phyloP scores from a whole-genome alignment of 2,888 invertebrate species.

The Acrobasis suavella region DNA sequence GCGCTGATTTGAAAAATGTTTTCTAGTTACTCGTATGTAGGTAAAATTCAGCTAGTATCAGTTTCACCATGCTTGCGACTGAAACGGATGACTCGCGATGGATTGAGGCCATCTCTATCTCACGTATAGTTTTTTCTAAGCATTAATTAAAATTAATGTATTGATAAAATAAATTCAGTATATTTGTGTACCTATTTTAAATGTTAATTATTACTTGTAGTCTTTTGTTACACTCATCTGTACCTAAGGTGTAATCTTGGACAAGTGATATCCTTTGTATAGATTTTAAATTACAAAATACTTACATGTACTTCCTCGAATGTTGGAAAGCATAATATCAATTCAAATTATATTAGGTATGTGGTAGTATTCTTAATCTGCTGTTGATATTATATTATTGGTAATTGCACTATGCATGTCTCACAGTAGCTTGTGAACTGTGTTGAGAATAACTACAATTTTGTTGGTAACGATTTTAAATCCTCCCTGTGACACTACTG shows the following conservation, averaged over 20 bases:
- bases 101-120: too few species aligned
- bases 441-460: not conserved
- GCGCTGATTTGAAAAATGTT: too few species aligned
- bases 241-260: not conserved
- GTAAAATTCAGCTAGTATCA: too few species aligned
- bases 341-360: not conserved
- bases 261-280: not conserved
- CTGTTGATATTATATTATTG: not conserved
- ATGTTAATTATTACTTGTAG: not conserved
- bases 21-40: too few species aligned
- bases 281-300: slow-evolving; percentile 1
- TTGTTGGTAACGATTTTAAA: not conserved
- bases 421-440: not conserved
- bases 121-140: too few species aligned
- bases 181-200: not conserved
- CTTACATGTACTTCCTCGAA: slow-evolving; percentile 1
- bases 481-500: too few species aligned
- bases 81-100: too few species aligned
- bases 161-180: too few species aligned
- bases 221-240: not conserved
- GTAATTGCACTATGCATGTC: not conserved
- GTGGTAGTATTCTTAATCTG: not conserved
- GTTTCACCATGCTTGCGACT: too few species aligned
- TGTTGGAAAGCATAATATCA: slow-evolving; percentile 9
- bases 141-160: too few species aligned